phyloP scores from a whole-genome alignment of 2,888 invertebrate genomes.

The Argyra leucocephala region DNA sequence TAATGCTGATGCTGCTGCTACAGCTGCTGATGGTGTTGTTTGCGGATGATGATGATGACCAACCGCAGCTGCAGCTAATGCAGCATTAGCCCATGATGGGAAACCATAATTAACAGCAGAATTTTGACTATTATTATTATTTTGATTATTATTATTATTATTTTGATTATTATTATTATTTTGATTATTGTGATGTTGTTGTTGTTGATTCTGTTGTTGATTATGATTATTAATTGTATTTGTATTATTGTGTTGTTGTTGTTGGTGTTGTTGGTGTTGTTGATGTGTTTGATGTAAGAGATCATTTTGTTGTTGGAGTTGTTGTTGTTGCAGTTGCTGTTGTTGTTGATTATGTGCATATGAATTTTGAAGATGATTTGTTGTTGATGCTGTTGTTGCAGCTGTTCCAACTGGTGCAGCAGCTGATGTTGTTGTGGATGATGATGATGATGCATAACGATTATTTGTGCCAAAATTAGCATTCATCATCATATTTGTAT shows the following conservation, averaged over 20 bases:
- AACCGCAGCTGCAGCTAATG: constrained; percentile 22
- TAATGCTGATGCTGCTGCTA: constrained; percentile 23
- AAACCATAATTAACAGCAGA: constrained; percentile 20
- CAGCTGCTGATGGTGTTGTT: constrained; percentile 27
- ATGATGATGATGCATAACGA: constrained; percentile 21
- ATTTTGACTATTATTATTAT: constrained; percentile 23
- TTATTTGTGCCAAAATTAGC: constrained; percentile 14
- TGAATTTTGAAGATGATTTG: constrained; percentile 20
- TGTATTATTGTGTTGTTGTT: not conserved
- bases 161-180: constrained; percentile 18
- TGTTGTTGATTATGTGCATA: not conserved
- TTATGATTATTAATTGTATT: not conserved
- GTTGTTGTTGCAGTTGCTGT: not conserved
- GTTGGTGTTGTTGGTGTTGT: not conserved
- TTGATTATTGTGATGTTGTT: constrained; percentile 24
- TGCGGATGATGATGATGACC: constrained; percentile 24
- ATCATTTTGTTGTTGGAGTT: not conserved
- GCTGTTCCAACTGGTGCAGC: constrained; percentile 22
- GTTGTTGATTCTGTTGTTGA: constrained; percentile 20
- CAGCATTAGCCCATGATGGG: constrained; percentile 24
- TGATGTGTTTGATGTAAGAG: constrained; percentile 9
- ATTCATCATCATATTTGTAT: constrained; percentile 26
- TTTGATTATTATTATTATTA: constrained; percentile 28
- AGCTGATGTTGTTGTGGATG: constrained; percentile 20
- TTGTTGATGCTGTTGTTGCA: constrained; percentile 24